Percentiles rank a stretch among this genome's conserved stretches.
These are phyloP conservation scores for Xylota sylvarum DNA, from an alignment of 2,888 invertebrate species.

Conservation along the genomic window DNA sequence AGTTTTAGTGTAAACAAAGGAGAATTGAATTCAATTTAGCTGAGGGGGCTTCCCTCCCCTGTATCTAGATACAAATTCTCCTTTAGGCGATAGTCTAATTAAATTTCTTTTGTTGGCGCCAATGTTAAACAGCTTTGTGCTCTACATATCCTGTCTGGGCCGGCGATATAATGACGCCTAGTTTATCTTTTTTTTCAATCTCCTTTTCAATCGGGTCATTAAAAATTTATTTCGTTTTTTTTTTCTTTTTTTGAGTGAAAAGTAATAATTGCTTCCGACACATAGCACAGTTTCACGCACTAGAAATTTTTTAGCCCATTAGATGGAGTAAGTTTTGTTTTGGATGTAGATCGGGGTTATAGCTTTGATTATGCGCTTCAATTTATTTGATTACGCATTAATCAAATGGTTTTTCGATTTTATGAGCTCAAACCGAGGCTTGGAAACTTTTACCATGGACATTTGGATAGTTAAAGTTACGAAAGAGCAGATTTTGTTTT, in stretches of 20 bases:
- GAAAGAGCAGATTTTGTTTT: not conserved
- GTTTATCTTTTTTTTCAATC: constrained; percentile 39
- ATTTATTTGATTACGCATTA: not conserved
- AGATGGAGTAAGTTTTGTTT: constrained; percentile 28
- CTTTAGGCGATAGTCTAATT: constrained; percentile 63
- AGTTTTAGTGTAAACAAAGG: constrained; percentile 52
- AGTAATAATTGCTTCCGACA: constrained; percentile 72
- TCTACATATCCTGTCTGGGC: constrained; percentile 73
- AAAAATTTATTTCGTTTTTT: constrained; percentile 25
- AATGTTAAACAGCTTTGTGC: constrained; percentile 55
- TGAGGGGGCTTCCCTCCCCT: not conserved
- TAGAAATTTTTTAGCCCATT: constrained; percentile 41
- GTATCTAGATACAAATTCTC: not conserved
- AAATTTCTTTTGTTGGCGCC: constrained; percentile 76
- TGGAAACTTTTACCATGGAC: not conserved
- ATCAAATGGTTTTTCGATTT: constrained; percentile 10
- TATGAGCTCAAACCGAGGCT: not conserved
- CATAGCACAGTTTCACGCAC: constrained; percentile 66
- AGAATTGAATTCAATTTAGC: constrained; percentile 36
- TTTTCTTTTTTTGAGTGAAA: constrained; percentile 50
- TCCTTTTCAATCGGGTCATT: constrained; percentile 31
- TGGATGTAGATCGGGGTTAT: constrained; percentile 21
- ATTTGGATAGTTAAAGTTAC: constrained; percentile 19
- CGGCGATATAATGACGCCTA: constrained; percentile 56
- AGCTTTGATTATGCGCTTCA: not conserved